These are phyloP conservation scores for Drosophila flavopinicola DNA, from an alignment of 2,888 invertebrate species.

Conservation along the genomic window DNA sequence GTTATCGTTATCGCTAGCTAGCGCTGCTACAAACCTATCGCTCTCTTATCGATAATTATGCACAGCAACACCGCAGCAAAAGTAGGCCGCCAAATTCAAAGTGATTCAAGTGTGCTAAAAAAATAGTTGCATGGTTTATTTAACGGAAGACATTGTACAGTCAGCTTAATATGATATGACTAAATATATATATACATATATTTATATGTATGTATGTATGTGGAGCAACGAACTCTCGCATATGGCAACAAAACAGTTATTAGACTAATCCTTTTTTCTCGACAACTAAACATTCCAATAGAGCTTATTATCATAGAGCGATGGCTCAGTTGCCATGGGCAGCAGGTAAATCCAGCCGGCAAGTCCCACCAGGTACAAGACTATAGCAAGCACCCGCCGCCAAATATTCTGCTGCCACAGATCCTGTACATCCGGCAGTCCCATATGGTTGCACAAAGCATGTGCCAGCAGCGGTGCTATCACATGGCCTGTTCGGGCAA, in stretches of 20 bases:
- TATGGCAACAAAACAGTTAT: slow-evolving; percentile 57
- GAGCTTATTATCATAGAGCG: slow-evolving; percentile 87
- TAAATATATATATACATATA: slow-evolving; percentile 34
- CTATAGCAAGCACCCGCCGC: slow-evolving; percentile 87
- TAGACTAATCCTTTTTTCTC: background rate
- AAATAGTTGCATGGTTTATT: slow-evolving; percentile 25
- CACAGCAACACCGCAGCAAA: background rate
- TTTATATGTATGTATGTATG: slow-evolving; percentile 11
- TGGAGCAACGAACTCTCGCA: too few relatives aligned
- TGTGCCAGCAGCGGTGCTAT: slow-evolving; percentile 94
- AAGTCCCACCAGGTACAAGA: slow-evolving; percentile 90
- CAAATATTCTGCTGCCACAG: slow-evolving; percentile 86
- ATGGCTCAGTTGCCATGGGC: slow-evolving; percentile 90
- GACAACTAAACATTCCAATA: slow-evolving; percentile 84
- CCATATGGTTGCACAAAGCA: slow-evolving; percentile 98
- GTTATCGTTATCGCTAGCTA: slow-evolving; percentile 38
- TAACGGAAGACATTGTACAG: slow-evolving; percentile 58
- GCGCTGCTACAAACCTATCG: background rate
- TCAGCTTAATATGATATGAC: slow-evolving; percentile 48
- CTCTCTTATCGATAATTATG: slow-evolving; percentile 21
- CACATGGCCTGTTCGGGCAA: slow-evolving; percentile 95
- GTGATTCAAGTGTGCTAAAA: background rate
- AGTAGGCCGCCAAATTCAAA: slow-evolving; percentile 5
- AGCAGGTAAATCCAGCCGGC: slow-evolving; percentile 91
- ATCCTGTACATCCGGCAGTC: slow-evolving; percentile 94